These are phyloP conservation scores for Corvus cornix DNA, from an alignment of 2,113 vertebrate genomes.

Conservation along the genomic window DNA sequence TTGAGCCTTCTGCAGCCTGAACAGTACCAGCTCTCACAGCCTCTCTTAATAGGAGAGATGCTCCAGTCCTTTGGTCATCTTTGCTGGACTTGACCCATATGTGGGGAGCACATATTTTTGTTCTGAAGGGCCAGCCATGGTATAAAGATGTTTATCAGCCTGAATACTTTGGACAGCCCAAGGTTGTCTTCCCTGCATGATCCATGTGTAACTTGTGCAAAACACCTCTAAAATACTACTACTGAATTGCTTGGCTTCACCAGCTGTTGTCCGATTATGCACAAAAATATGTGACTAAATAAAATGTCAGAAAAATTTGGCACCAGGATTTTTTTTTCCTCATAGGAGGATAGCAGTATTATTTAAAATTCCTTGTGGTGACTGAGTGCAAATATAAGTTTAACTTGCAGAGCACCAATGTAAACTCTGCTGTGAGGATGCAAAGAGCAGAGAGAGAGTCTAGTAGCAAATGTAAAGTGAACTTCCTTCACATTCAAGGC, in stretches of 20 bases:
- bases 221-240: not conserved
- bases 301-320: not conserved
- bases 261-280: not conserved
- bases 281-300: not conserved
- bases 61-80: not conserved
- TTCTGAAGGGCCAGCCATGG: not conserved
- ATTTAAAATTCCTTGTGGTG: not conserved
- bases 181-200: not conserved
- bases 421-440: not conserved
- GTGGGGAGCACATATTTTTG: not conserved
- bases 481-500: not conserved
- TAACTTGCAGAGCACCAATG: not conserved
- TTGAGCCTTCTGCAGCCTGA: not conserved
- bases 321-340: not conserved
- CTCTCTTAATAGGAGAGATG: not conserved
- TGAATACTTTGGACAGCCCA: not conserved
- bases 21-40: not conserved
- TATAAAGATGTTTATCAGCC: not conserved
- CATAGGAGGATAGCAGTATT: not conserved
- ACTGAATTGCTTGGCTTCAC: not conserved
- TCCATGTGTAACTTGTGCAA: not conserved
- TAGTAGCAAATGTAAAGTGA: not conserved
- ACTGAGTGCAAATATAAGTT: not conserved
- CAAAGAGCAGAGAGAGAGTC: not conserved
- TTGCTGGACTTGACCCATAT: not conserved